phyloP scores from a whole-genome alignment of 2,797 vertebrate genomes.

The Varecia variegata region DNA sequence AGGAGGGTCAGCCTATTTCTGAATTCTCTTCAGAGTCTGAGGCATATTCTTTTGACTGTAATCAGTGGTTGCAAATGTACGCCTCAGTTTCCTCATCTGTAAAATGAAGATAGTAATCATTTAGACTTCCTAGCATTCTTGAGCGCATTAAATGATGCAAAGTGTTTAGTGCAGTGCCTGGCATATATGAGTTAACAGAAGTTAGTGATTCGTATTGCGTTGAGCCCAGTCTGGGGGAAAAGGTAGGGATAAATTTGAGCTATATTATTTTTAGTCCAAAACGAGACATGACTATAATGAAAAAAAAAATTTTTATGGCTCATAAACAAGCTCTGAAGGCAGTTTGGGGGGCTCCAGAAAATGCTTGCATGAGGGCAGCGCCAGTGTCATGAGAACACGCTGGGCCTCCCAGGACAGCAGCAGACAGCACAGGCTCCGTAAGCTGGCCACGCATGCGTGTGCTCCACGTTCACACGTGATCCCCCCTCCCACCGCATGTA shows the following conservation, averaged over 20 bases:
- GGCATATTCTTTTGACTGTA: background rate
- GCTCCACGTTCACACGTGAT: too few species aligned
- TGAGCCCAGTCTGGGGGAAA: background rate
- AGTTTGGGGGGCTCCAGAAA: background rate
- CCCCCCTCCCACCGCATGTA: background rate
- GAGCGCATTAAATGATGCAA: background rate
- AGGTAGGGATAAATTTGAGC: background rate
- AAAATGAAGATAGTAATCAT: background rate
- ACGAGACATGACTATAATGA: background rate
- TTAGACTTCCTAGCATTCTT: background rate
- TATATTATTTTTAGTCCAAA: background rate
- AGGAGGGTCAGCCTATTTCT: background rate
- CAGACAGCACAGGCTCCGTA: too few species aligned
- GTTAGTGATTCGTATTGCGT: background rate
- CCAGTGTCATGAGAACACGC: rapidly evolving
- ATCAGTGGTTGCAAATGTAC: background rate
- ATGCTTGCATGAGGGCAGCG: rapidly evolving
- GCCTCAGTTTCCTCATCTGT: background rate
- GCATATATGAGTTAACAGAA: background rate
- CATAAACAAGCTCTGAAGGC: background rate
- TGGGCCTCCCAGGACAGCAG: background rate
- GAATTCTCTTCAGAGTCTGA: background rate
- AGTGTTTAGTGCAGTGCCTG: background rate
- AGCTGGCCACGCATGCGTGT: rapidly evolving
- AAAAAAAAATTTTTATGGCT: background rate